Evolutionary conservation across 2,797 vertebrate species (phyloP).

Genomic region (Thaleichthys pacificus): DNA sequence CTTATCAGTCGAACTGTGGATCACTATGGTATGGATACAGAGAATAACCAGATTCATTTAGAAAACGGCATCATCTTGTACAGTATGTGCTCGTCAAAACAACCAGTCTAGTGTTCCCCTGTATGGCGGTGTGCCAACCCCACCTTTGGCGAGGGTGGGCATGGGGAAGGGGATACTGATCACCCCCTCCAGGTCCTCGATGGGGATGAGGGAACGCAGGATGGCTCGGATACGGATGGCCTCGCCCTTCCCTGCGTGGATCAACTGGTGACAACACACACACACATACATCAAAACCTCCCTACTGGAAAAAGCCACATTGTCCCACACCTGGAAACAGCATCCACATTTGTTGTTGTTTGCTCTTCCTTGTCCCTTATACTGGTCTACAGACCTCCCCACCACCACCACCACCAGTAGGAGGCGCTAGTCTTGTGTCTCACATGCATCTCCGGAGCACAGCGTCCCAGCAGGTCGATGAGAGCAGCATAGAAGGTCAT

Average conservation of each 20-base stretch:
- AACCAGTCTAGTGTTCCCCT: background rate
- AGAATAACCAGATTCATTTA: background rate
- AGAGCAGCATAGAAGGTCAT: conserved; percentile 97
- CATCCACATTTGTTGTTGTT: background rate
- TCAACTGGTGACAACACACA: conserved; percentile 73
- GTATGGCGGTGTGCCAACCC: conserved; percentile 16
- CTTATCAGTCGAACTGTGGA: too few species aligned
- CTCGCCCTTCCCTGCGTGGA: conserved; percentile 94
- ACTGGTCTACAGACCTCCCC: background rate
- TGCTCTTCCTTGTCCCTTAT: background rate
- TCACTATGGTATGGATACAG: background rate
- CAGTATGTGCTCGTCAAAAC: background rate
- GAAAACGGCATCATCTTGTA: background rate
- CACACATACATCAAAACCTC: background rate
- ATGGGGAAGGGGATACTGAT: conserved; percentile 94
- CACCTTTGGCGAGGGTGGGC: conserved; percentile 91
- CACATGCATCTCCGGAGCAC: conserved; percentile 96
- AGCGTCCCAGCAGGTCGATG: conserved; percentile 92
- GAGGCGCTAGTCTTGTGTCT: conserved; percentile 48
- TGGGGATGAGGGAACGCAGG: conserved; percentile 89
- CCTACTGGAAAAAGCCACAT: background rate
- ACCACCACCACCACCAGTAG: background rate
- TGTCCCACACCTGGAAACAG: background rate
- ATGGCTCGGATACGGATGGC: conserved; percentile 95
- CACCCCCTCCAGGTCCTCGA: conserved; percentile 93